These are phyloP conservation scores for Sphyrna mokarran DNA, from an alignment of 2,113 vertebrate genomes.

Conservation along the genomic window DNA sequence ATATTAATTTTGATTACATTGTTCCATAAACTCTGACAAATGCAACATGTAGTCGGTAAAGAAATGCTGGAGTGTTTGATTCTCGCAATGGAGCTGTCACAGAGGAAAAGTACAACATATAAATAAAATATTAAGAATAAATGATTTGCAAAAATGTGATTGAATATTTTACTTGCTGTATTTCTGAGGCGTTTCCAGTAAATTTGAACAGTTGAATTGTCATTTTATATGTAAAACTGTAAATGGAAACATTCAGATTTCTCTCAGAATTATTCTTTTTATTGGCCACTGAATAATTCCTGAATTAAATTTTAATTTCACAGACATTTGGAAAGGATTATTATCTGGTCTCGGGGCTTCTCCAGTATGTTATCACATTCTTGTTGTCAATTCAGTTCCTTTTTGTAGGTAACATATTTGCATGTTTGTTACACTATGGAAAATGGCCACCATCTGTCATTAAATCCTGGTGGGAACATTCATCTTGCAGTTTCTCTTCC, in stretches of 20 bases:
- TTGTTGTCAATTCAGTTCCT: neutral
- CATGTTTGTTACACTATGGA: neutral
- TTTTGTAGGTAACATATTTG: neutral
- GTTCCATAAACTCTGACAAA: slow-evolving; percentile 18
- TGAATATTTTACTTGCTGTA: neutral
- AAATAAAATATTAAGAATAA: slow-evolving; percentile 33
- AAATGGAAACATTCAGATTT: neutral
- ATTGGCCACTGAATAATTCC: neutral
- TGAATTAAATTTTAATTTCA: neutral
- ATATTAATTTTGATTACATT: slow-evolving; percentile 21
- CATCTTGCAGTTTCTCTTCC: neutral
- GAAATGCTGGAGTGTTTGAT: slow-evolving; percentile 3
- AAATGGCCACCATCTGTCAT: neutral
- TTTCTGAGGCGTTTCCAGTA: neutral
- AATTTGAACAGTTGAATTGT: neutral
- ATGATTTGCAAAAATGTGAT: slow-evolving; percentile 20
- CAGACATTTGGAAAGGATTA: neutral
- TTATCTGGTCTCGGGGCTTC: neutral
- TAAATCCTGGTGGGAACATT: neutral
- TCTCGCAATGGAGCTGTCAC: neutral
- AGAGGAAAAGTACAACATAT: neutral
- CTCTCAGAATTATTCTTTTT: neutral
- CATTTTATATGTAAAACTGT: slow-evolving; percentile 5
- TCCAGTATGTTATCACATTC: neutral
- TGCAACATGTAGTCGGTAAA: neutral